phyloP scores from a whole-genome alignment of 2,888 invertebrate genomes.

The Hesperia comma region DNA sequence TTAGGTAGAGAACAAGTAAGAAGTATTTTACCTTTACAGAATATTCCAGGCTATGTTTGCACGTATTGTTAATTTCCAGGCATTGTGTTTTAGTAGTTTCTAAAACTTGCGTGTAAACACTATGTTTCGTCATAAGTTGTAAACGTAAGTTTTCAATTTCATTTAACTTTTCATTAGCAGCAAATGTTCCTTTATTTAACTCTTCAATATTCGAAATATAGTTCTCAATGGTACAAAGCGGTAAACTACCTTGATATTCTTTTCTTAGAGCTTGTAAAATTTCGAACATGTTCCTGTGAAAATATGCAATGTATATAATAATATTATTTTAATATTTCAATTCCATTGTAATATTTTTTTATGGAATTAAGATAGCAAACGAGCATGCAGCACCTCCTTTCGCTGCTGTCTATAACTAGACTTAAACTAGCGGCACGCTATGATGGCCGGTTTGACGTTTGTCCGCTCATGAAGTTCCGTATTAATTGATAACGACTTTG shows the following conservation, averaged over 20 bases:
- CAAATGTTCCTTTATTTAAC: conserved; percentile 57
- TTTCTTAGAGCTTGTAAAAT: conserved; percentile 67
- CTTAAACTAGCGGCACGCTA: too few relatives aligned
- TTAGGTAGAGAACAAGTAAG: too few relatives aligned
- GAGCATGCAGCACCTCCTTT: too few relatives aligned
- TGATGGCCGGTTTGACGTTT: too few relatives aligned
- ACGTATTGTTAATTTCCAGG: conserved; percentile 59
- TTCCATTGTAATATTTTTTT: too few relatives aligned
- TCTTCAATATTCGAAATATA: conserved; percentile 66
- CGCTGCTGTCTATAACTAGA: too few relatives aligned
- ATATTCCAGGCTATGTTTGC: conserved; percentile 66
- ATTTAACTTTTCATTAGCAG: conserved; percentile 62
- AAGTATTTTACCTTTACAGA: conserved; percentile 58
- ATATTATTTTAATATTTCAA: neutral
- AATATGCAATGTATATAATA: neutral
- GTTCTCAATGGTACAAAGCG: conserved; percentile 66
- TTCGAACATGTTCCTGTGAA: conserved; percentile 66
- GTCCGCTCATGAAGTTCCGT: too few relatives aligned
- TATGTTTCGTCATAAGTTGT: conserved; percentile 67
- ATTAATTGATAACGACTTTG: too few relatives aligned
- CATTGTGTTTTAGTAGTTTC: conserved; percentile 65
- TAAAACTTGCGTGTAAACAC: conserved; percentile 68
- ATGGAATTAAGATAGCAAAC: too few relatives aligned
- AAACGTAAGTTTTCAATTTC: conserved; percentile 69
- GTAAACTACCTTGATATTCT: conserved; percentile 75